Evolutionary conservation across 2,797 vertebrate species (phyloP).

Genomic region (Orestias chungarensis): DNA sequence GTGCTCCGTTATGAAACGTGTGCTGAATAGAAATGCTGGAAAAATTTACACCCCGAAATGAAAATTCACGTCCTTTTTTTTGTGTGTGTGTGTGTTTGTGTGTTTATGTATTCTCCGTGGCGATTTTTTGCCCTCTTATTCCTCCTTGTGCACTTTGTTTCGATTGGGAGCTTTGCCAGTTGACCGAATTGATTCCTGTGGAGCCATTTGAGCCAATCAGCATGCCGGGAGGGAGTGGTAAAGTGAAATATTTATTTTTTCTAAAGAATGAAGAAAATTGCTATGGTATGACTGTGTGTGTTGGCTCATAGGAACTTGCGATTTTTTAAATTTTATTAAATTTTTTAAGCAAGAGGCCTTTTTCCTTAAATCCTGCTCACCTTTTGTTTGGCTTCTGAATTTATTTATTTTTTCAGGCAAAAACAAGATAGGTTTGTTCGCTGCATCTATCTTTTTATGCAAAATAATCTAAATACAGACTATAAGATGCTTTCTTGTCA

Average conservation of each 20-base stretch:
- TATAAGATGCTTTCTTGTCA: constrained; percentile 34
- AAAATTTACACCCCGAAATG: constrained; percentile 27
- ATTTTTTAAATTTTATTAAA: too few species aligned
- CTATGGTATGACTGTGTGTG: constrained; percentile 36
- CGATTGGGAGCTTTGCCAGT: constrained; percentile 53
- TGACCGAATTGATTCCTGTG: constrained; percentile 62
- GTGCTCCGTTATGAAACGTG: constrained; percentile 50
- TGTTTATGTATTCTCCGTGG: constrained; percentile 14
- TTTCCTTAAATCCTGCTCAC: not conserved
- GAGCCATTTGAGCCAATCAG: constrained; percentile 67
- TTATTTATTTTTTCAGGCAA: not conserved
- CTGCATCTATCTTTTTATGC: not conserved
- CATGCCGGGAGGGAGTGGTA: constrained; percentile 44
- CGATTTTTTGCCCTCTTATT: constrained; percentile 19
- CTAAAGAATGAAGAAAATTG: constrained; percentile 48
- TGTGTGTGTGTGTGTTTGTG: not conserved
- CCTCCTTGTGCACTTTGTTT: constrained; percentile 44
- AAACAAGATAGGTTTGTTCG: not conserved
- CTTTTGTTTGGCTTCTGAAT: not conserved
- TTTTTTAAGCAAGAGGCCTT: constrained; percentile 15
- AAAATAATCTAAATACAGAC: constrained; percentile 8
- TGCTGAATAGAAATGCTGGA: constrained; percentile 52
- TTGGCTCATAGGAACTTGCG: constrained; percentile 31
- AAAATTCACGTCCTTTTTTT: constrained; percentile 16
- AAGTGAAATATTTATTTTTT: constrained; percentile 60